Base-by-base conservation (phyloP, 2,888 invertebrate genomes). In the Lasioglossum pauxillum region DNA sequence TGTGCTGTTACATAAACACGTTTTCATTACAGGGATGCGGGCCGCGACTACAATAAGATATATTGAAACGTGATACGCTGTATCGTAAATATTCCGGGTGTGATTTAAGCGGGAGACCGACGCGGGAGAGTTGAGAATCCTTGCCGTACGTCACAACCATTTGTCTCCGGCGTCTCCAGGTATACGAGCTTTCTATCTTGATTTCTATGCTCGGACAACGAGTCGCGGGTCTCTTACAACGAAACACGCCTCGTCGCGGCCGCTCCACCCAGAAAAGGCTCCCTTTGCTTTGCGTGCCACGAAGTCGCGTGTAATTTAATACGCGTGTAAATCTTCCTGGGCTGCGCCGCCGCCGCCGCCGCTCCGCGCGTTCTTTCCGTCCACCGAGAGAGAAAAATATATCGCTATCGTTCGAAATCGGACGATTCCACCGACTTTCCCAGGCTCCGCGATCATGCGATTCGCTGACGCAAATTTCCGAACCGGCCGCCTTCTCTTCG, bases 171-270 rank as follows among this genome's bases (percentile, higher is more conserved):
- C 87, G 87, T 91, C 88, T 81, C 89, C 91, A 90, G 90, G 90
- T 91, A 90, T 91, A 91, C 91, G 83, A 90, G 90, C 91, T 91
- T 91, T 91, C 91, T 91, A 91, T 91, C 91, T 91, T 91, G 91
- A 91, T 91, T 91, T 91, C 91, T 91, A 91, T 91, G 91, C 89
- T 83, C 84, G 90, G 89, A 90, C 91, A 89, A 90, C 85, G 87
- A 89, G 87, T 83, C 90, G 91, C 88, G 90, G 83, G 86, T 85
- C 83, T 80, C 90, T 88, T 90, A 86, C 86, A 69, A 90, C 86
- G 85, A 85, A 86, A 86, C 83, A 85, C 89, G 84, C 84, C 83
- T 77, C 85, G 89, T 77, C 87, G 85, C 78, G 82, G 83, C 23
- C 86, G 82, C 91, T 91, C 91, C 91, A 81, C 91, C 91, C 90